Base-by-base conservation (phyloP, 2,888 invertebrate species). In the Drosophila subsilvestris region DNA sequence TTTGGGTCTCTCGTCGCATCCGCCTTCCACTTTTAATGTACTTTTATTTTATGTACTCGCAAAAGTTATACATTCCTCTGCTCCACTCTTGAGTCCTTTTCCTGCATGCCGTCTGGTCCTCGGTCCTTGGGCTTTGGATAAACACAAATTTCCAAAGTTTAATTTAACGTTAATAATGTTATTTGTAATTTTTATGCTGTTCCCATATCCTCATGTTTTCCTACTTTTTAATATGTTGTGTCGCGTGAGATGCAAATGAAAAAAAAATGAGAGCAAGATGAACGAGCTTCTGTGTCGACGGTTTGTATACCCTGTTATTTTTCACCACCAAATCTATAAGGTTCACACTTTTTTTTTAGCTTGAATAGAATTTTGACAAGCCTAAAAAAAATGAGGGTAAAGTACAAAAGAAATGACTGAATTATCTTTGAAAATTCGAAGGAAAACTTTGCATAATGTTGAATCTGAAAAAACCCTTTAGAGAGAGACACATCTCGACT, bases 151-250 rank as follows among this genome's bases (percentile, higher is more conserved):
- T 74, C 53, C 61, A 75, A 86, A 86, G 86, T 86, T 89, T 78
- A 86, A 86, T 89, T 85, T 83, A 42, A 79, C 86, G 83, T 86
- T 81, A 86, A 89, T 89, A 86, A 89, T 81, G 78, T 80, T 70
- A 71, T 76, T 74, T 79, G 60, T 51, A 59, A 57, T 57, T 67
- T 67, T 67, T 67, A 43, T 57, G 60, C 63, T 58, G 50, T 14
- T 25, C 42, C 37, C 37, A n/a, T 8, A 22, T 20, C 37, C 18
- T 22, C 29, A 56, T 42, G 20, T 45, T 48, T 43, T 20, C 67
- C 74, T 73, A 58, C 55, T 51, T 62, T 62, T 63, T 47, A 43
- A 56, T 63, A 56, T 32, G 53, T 29, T 47, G 42, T 22, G 37
- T 51, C 71, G 72, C 67, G 77, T 71, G 48, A 63, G 71, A 42